Percentiles rank a stretch among this genome's conserved stretches.
Conservation (phyloP, 2,113 vertebrate species). For the Cololabis saira region DNA sequence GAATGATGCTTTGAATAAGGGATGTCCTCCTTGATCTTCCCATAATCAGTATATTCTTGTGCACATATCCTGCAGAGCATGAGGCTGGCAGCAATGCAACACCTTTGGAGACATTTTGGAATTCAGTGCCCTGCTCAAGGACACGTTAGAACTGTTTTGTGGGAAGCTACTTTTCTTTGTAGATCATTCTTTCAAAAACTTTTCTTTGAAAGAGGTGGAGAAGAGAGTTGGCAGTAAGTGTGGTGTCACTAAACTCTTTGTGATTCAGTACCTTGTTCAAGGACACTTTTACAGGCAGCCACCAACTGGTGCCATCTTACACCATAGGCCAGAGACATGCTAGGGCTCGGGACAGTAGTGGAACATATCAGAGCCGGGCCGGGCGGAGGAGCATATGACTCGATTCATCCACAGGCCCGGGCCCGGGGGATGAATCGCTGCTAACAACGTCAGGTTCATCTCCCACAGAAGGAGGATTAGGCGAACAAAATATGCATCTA, state of each 20-base stretch:
- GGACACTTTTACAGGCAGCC: slow-evolving; percentile 54
- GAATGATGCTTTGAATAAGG: background rate
- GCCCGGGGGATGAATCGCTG: no score
- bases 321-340: slow-evolving; percentile 23
- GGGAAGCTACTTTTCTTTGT: slow-evolving; percentile 56
- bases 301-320: slow-evolving; percentile 22
- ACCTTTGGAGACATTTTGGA: slow-evolving; percentile 50
- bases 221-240: slow-evolving; percentile 36
- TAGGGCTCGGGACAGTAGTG: slow-evolving; percentile 9
- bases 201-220: slow-evolving; percentile 49
- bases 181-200: slow-evolving; percentile 57
- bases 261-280: slow-evolving; percentile 66
- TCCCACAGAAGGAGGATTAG: no score
- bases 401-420: no score
- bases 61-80: slow-evolving; percentile 31
- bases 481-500: no score
- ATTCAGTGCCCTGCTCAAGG: slow-evolving; percentile 66
- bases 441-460: no score
- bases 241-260: slow-evolving; percentile 46
- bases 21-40: no score
- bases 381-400: no score
- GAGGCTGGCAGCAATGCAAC: slow-evolving; percentile 42
- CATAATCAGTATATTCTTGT: slow-evolving; percentile 13
- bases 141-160: slow-evolving; percentile 58
- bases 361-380: no score